These are phyloP conservation scores for Calliphora vicina DNA, from an alignment of 1,140 invertebrate genomes.

Conservation along the genomic window DNA sequence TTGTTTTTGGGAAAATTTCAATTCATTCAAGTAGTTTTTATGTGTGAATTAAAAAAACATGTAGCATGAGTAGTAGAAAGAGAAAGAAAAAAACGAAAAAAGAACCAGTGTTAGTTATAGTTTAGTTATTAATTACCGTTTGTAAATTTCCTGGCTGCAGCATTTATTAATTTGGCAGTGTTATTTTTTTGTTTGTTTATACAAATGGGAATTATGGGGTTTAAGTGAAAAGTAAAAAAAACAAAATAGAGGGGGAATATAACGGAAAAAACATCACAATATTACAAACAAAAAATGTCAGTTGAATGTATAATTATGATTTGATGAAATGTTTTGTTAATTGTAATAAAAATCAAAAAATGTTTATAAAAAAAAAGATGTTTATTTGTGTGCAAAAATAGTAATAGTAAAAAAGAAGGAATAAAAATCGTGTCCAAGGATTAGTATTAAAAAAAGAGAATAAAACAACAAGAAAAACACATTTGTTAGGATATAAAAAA, in stretches of 20 bases:
- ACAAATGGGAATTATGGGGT: not conserved
- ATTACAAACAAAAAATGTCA: not conserved
- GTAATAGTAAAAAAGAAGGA: slow-evolving; percentile 21
- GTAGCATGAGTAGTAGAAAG: slow-evolving; percentile 29
- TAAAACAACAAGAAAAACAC: slow-evolving; percentile 23
- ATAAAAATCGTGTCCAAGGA: not conserved
- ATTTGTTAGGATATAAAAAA: slow-evolving; percentile 3
- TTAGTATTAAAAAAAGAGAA: not conserved
- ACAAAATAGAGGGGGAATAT: not conserved
- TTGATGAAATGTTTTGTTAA: not conserved
- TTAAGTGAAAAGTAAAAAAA: not conserved
- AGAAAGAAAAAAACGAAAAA: slow-evolving; percentile 42
- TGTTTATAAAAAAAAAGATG: not conserved
- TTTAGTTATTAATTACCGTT: slow-evolving; percentile 57
- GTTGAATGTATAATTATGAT: not conserved
- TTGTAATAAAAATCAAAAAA: slow-evolving; percentile 31
- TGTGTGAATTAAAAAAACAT: not conserved
- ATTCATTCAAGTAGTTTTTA: not conserved
- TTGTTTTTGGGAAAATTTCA: not conserved
- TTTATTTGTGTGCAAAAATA: slow-evolving; percentile 11
- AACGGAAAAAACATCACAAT: not conserved
- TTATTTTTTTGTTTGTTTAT: not conserved
- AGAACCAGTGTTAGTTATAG: slow-evolving; percentile 47
- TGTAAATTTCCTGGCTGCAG: slow-evolving; percentile 59
- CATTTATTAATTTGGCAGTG: slow-evolving; percentile 3